Base-by-base conservation (phyloP, 2,113 vertebrate species). In the Pseudorasbora parva region DNA sequence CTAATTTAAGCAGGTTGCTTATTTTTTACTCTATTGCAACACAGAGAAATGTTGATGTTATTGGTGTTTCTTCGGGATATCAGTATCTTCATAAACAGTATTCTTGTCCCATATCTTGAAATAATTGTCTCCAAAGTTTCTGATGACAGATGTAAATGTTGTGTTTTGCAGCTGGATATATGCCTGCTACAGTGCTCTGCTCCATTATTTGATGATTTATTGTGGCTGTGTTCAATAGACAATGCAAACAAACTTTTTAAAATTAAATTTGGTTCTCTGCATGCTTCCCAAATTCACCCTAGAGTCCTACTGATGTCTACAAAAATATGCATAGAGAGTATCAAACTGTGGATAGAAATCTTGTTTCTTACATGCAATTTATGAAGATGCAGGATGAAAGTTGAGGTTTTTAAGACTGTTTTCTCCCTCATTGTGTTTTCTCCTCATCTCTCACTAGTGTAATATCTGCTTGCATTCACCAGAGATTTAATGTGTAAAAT, bases 401-500 rank as follows among this genome's bases (percentile, higher is more conserved):
- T 41, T 21, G 17, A 37, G 64, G 3, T 43, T 19, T 41, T 69
- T 69, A 43, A 71, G 68, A 0, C 68, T 45, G 45, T 45, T 45
- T 45, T 72, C 68, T 72, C 37, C 21, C 11, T 45, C n/a, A 72
- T 15, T 72, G 68, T 72, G 41, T 45, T 75, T 73, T 75, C 25
- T 74, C 25, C 47, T 10, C 37, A 30, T 51, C 45, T 75, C 72
- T 19, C 45, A 30, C 47, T 30, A 54, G 43, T 30, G 72, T 54
- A 75, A 75, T 75, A 75, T 75, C 72, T 75, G 47, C 47, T 75
- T 75, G 47, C 68, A 51, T 54, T 75, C 72, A 54, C 17, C 68
- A 15, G n/a, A 72, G 68, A 72, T 72, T 72, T 41, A 72, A 75
- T 54, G 47, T 30, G 72, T 75, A 21, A 33, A 75, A 54, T 30